A percentile compares a stretch with the other conserved stretches of the same genome.
Evolutionary conservation across 2,888 invertebrate genomes (phyloP).

Genomic region (Tenthredo amoena): DNA sequence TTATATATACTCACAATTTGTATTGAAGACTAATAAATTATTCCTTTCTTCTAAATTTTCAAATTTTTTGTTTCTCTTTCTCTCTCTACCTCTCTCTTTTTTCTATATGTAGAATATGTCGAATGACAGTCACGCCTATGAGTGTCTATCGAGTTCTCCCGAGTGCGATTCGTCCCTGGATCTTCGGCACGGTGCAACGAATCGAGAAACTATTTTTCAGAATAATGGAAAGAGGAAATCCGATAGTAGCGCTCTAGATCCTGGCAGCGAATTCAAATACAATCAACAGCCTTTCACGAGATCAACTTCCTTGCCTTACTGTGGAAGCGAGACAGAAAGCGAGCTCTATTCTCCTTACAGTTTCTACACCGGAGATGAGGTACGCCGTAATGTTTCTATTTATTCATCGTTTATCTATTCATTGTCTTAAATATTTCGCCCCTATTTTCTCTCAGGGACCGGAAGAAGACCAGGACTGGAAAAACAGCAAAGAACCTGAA

Average conservation of each 20-base stretch:
- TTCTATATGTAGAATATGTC: conserved; percentile 67
- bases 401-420: background rate
- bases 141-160: conserved; percentile 84
- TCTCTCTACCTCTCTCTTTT: background rate
- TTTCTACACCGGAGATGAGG: conserved; percentile 84
- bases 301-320: conserved; percentile 88
- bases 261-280: conserved; percentile 82
- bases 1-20: conserved; percentile 11
- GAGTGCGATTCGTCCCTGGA: conserved; percentile 83
- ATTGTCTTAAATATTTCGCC: background rate
- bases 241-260: conserved; percentile 79
- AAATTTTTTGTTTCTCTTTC: background rate
- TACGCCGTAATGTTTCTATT: conserved; percentile 58
- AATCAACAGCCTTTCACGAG: conserved; percentile 80
- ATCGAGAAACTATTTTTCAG: conserved; percentile 74
- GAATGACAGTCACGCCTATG: conserved; percentile 82
- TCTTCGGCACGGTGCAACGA: conserved; percentile 72
- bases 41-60: background rate
- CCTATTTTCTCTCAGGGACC: conserved; percentile 74
- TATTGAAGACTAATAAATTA: background rate
- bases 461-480: conserved; percentile 80
- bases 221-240: conserved; percentile 78
- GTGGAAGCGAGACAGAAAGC: conserved; percentile 91
- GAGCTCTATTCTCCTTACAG: conserved; percentile 92
- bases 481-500: conserved; percentile 75